phyloP scores from a whole-genome alignment of 2,113 vertebrate species.

The Pterocles orientalis region DNA sequence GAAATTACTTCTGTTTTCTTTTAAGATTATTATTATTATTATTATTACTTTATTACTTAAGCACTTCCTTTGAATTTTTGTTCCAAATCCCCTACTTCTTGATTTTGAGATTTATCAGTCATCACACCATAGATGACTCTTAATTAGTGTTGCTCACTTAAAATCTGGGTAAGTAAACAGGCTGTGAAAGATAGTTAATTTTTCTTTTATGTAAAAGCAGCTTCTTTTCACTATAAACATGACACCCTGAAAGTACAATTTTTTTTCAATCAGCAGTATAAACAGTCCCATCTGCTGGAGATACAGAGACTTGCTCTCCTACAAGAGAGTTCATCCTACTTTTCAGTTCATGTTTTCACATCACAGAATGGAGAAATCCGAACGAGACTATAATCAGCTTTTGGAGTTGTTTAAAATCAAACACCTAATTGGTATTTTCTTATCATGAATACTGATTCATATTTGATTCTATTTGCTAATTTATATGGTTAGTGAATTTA shows the following conservation, averaged over 20 bases:
- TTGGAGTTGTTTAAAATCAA: not conserved
- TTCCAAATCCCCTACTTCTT: not conserved
- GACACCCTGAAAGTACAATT: not conserved
- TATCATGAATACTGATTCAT: not conserved
- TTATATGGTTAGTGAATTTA: not conserved
- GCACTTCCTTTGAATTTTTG: not conserved
- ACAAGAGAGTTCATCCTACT: not conserved
- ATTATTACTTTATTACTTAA: not conserved
- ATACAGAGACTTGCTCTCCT: not conserved
- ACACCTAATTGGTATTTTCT: not conserved
- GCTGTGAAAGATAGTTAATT: not conserved
- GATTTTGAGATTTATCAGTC: not conserved
- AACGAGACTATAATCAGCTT: not conserved
- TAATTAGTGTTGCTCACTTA: not conserved
- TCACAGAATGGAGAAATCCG: not conserved
- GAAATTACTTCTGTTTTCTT: not conserved
- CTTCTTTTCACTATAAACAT: not conserved
- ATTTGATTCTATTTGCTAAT: not conserved
- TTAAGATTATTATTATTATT: not conserved
- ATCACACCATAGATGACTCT: not conserved
- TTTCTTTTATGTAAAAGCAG: not conserved
- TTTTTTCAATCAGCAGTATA: not conserved
- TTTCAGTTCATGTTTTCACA: not conserved
- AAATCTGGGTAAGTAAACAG: not conserved
- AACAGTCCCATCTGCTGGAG: slow-evolving; percentile 68